phyloP scores from a whole-genome alignment of 2,797 vertebrate species.

The Morus bassanus region DNA sequence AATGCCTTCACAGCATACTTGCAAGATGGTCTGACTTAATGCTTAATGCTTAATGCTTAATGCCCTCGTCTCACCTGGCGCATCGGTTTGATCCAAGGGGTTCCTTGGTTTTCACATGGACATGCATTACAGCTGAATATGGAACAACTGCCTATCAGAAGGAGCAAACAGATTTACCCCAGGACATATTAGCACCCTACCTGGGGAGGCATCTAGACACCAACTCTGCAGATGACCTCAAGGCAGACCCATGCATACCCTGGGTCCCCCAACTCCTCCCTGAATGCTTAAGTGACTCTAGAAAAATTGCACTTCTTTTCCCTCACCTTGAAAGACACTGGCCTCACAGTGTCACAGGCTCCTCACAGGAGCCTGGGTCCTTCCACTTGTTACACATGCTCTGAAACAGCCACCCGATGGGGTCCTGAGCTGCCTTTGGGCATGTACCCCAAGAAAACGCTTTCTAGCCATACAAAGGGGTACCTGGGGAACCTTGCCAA shows the following conservation, averaged over 20 bases:
- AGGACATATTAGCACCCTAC: background rate
- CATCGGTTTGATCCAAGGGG: too few relatives aligned
- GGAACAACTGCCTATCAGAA: background rate
- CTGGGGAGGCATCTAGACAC: background rate
- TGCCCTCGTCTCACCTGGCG: background rate
- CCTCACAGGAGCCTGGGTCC: background rate
- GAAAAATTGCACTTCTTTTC: background rate
- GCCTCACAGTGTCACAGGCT: background rate
- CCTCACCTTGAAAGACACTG: background rate
- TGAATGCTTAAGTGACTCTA: background rate
- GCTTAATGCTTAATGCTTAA: too few relatives aligned
- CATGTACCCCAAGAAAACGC: accelerated
- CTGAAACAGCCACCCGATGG: background rate
- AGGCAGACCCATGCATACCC: background rate
- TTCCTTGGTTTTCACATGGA: background rate
- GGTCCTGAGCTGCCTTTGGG: background rate
- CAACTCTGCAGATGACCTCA: background rate
- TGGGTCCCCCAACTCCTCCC: background rate
- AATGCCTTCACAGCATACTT: background rate
- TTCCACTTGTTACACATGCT: too few relatives aligned
- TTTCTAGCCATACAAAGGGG: background rate
- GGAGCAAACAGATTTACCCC: background rate
- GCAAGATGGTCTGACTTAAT: background rate
- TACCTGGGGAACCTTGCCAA: background rate
- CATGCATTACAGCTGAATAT: accelerated